Conservation (phyloP, 2,888 invertebrate species). For the Orthosia gothica region DNA sequence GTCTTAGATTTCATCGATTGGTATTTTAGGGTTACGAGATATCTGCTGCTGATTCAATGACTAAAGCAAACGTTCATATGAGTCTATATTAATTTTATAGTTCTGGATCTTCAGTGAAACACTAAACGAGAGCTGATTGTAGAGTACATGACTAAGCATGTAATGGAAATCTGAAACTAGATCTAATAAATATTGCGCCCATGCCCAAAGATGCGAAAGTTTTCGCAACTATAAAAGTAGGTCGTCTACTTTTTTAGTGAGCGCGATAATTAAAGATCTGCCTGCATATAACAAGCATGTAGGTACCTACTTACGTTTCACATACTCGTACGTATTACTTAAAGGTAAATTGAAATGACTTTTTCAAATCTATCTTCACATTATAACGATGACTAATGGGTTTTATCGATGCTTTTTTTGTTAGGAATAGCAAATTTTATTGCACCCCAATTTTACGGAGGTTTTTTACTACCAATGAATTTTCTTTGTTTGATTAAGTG, state of each 20-base stretch:
- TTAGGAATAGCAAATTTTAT: slow-evolving; percentile 24
- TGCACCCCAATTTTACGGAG: slow-evolving; percentile 19
- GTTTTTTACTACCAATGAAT: slow-evolving; percentile 15
- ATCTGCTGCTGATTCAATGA: neutral
- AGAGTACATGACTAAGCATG: neutral
- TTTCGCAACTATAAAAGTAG: slow-evolving; percentile 20
- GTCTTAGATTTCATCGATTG: slow-evolving; percentile 57
- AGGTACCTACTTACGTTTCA: neutral
- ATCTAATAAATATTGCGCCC: slow-evolving; percentile 1
- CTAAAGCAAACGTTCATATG: neutral
- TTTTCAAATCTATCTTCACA: neutral
- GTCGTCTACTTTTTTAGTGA: slow-evolving; percentile 33
- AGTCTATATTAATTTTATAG: neutral
- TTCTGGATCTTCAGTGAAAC: neutral
- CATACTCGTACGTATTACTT: neutral
- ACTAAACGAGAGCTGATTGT: neutral
- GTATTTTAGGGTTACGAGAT: slow-evolving; percentile 28
- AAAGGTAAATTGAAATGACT: slow-evolving; percentile 38
- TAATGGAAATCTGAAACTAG: neutral
- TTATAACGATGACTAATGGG: slow-evolving; percentile 36
- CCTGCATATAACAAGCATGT: neutral
- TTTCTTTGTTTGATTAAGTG: slow-evolving; percentile 18
- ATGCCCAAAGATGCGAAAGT: slow-evolving; percentile 23
- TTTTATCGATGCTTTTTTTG: slow-evolving; percentile 23
- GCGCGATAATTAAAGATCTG: slow-evolving; percentile 3